Base-by-base conservation (phyloP, 2,888 invertebrate genomes). In the Caradrina kadenii region DNA sequence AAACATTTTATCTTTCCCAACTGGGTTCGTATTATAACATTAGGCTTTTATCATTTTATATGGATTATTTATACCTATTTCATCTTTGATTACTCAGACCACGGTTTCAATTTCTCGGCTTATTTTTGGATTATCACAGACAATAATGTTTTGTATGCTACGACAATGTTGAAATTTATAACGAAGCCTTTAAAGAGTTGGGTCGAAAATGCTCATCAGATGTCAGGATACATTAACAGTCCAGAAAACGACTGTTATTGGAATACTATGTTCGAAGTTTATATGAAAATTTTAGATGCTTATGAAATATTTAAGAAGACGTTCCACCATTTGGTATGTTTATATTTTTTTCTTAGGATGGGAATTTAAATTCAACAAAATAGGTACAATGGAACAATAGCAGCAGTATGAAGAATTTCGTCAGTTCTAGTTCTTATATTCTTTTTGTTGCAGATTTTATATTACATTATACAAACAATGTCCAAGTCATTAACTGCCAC, bases 261-360 rank as follows among this genome's bases (percentile, higher is more conserved):
- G 69, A 48, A 58, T 19, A 68, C 11, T 52, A 68, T 68, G 45
- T 45, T 69, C 7, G 15, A 31, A 35, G 45, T 48, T 0, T 45
- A 68, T 48, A 15, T 53, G 22, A 22, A 68, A 45, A 69, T 58
- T n/a, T 53, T 53, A 13, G 69, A 68, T 22, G 21, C 45, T 19
- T 53, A 58, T 63, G 39, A 22, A 63, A 63, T 26, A 39, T 65
- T 63, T 63, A 49, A 63, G 49, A 65, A 63, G 19, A 50, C 19
- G 15, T 48, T 7, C 17, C 39, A 50, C 39, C 22, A 63, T 10
- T 50, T 63, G 39, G 63, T 65, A 39, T 0, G 65, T 50, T 15
- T 60, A 1, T 21, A 21, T 61, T 15, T 6, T 19, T 6, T 31
- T 19, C 5, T 10, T 15, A 10, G 5, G 15, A 7, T 11, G 11